A percentile compares a stretch with the other conserved stretches of the same genome.
These are phyloP conservation scores for Macrotis lagotis DNA, from an alignment of 2,113 vertebrate genomes.

Conservation along the genomic window DNA sequence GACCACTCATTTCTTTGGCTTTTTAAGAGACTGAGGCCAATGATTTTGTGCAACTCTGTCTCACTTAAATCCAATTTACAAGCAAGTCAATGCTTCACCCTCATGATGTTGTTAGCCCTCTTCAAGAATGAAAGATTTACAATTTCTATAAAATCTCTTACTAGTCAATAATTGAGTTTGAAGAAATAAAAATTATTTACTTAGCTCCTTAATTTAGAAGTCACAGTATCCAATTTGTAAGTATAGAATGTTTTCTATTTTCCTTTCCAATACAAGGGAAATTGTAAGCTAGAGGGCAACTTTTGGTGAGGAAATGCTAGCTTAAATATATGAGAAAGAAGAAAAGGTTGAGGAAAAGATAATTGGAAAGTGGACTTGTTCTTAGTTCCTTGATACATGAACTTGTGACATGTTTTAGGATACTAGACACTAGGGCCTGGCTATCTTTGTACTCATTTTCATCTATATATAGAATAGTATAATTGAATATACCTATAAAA, in stretches of 20 bases:
- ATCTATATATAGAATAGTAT: neutral
- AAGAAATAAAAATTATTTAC: neutral
- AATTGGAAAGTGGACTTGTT: neutral
- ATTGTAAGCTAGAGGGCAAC: neutral
- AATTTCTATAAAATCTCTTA: neutral
- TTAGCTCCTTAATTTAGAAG: neutral
- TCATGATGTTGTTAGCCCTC: neutral
- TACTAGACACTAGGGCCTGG: neutral
- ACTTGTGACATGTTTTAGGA: rapidly evolving
- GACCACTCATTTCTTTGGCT: neutral
- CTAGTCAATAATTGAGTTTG: neutral
- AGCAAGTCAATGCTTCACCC: neutral
- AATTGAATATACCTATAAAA: neutral
- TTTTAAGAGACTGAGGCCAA: neutral
- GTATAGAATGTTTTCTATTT: neutral
- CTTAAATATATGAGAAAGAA: neutral
- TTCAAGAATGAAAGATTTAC: neutral
- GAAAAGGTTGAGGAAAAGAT: neutral
- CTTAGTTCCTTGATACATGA: neutral
- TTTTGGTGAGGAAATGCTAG: neutral
- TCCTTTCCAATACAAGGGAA: neutral
- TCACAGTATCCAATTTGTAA: neutral
- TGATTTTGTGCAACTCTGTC: neutral
- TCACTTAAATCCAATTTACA: neutral
- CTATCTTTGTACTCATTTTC: neutral